These are phyloP conservation scores for Hafferia zeledoni DNA, from an alignment of 2,797 vertebrate genomes.

Conservation along the genomic window DNA sequence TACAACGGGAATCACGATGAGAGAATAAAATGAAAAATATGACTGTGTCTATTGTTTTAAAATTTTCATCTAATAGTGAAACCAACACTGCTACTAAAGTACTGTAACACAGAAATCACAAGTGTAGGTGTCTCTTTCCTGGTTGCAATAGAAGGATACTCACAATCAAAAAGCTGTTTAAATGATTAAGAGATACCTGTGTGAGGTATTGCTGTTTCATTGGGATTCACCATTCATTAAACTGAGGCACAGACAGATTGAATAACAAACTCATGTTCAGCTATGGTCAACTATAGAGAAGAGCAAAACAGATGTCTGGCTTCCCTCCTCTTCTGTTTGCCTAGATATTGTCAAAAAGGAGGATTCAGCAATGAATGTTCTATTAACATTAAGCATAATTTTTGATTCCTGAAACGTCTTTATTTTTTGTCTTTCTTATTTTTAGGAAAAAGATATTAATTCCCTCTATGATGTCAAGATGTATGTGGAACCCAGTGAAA, in stretches of 20 bases:
- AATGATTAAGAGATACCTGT: background rate
- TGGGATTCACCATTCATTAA: background rate
- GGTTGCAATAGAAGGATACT: background rate
- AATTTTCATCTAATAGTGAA: background rate
- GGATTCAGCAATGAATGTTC: background rate
- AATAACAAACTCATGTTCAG: background rate
- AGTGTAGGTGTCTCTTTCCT: background rate
- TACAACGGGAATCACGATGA: background rate
- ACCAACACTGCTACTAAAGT: background rate
- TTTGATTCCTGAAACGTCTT: background rate
- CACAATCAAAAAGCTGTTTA: background rate
- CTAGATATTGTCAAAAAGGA: background rate
- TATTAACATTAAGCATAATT: background rate
- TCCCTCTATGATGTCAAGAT: constrained; percentile 89
- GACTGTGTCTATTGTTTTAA: background rate
- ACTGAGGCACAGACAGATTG: background rate
- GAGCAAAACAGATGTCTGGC: background rate
- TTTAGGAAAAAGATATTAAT: constrained; percentile 87
- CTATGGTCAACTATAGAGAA: background rate
- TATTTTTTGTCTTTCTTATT: background rate
- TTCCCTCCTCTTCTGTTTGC: background rate
- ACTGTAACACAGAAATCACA: background rate
- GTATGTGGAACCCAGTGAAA: constrained; percentile 95
- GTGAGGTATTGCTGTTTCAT: background rate
- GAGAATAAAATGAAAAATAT: background rate